phyloP scores from a whole-genome alignment of 2,113 vertebrate genomes.

The Lamprotornis superbus region DNA sequence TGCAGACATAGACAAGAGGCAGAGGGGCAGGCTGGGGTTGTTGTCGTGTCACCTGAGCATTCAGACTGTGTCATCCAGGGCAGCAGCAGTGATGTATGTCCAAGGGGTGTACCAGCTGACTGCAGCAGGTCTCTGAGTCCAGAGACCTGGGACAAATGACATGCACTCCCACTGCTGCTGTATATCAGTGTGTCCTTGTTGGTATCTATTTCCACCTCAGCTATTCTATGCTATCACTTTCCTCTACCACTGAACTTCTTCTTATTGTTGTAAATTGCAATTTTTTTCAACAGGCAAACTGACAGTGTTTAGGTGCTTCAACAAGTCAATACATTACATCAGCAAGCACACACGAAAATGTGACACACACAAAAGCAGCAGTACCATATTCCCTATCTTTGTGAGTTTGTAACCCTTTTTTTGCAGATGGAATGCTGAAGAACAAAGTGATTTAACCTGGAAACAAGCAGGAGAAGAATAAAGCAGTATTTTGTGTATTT shows the following conservation, averaged over 20 bases:
- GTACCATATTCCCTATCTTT: neutral
- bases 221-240: neutral
- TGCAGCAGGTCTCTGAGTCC: neutral
- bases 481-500: neutral
- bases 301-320: neutral
- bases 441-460: neutral
- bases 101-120: neutral
- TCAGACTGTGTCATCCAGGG: neutral
- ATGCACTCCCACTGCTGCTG: rapidly evolving
- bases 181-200: rapidly evolving
- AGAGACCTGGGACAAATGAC: rapidly evolving
- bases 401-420: neutral
- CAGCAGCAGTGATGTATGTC: neutral
- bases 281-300: neutral
- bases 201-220: neutral
- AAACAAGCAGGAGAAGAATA: neutral
- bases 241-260: neutral
- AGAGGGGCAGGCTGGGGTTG: neutral
- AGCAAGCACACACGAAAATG: neutral
- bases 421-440: neutral
- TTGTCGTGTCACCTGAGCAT: neutral
- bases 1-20: neutral
- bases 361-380: neutral
- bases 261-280: neutral
- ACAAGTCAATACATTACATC: neutral